Evolutionary conservation across 2,113 vertebrate species (phyloP).

Genomic region (Strix uralensis): DNA sequence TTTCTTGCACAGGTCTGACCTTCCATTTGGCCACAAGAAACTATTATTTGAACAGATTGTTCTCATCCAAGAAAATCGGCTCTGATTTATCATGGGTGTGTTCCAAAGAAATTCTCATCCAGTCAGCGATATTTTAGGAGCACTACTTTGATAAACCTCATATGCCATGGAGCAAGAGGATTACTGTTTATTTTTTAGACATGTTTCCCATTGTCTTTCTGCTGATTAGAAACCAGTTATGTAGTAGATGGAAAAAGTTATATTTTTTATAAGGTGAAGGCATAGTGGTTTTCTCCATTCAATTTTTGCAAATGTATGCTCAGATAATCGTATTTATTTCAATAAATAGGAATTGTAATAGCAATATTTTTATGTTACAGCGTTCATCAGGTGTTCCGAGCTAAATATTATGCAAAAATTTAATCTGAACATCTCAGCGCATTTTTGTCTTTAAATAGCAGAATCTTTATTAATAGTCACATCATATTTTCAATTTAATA

Average conservation of each 20-base stretch:
- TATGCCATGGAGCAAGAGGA: neutral
- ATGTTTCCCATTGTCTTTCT: neutral
- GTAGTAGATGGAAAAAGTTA: neutral
- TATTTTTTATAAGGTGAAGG: neutral
- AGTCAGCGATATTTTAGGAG: neutral
- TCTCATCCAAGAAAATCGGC: neutral
- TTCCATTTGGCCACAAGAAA: slow-evolving; percentile 4
- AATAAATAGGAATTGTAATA: neutral
- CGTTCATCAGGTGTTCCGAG: neutral
- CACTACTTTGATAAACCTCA: neutral
- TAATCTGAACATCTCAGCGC: neutral
- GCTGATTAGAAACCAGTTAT: neutral
- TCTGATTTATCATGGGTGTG: neutral
- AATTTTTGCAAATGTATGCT: neutral
- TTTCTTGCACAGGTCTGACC: slow-evolving; percentile 13
- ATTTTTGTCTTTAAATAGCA: neutral
- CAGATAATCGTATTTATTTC: neutral
- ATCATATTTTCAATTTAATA: neutral
- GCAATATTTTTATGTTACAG: neutral
- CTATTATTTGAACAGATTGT: neutral
- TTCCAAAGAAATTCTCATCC: slow-evolving; percentile 6
- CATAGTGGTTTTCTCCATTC: neutral
- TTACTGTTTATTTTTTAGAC: neutral
- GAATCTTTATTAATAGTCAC: neutral
- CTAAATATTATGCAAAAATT: neutral